Evolutionary conservation across 2,113 vertebrate species (phyloP).

Genomic region (Ia io): DNA sequence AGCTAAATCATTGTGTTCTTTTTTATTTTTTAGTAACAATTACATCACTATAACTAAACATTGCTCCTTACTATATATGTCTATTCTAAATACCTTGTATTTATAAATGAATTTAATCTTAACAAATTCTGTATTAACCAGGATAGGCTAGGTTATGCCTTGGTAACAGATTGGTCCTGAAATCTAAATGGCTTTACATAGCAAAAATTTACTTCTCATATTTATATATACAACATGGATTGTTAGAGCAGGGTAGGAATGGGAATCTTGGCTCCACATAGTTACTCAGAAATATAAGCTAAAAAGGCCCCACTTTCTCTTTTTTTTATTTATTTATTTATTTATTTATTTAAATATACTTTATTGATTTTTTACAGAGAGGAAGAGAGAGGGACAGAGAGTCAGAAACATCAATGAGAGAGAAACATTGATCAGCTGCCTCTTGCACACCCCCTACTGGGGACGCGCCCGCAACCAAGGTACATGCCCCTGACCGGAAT

Average conservation of each 20-base stretch:
- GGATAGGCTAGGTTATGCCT: not conserved
- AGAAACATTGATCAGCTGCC: no score
- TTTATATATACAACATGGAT: not conserved
- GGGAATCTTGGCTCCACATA: not conserved
- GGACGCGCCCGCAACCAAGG: no score
- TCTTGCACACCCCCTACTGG: no score
- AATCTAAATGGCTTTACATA: not conserved
- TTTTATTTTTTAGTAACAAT: not conserved
- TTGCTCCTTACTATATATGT: not conserved
- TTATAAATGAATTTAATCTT: not conserved
- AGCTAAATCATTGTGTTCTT: not conserved
- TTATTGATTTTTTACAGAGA: no score
- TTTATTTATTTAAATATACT: no score
- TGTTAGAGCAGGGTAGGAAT: not conserved
- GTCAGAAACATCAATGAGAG: no score
- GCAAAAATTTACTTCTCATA: not conserved
- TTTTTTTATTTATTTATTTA: no score
- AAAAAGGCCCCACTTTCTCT: not conserved
- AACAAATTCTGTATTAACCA: not conserved
- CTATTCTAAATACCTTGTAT: not conserved
- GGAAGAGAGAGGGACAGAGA: no score
- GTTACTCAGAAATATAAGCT: no score
- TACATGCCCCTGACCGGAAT: no score
- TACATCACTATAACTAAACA: not conserved
- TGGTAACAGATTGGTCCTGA: not conserved